Percentiles rank a stretch among this genome's conserved stretches.
phyloP scores from a whole-genome alignment of 2,888 invertebrate species.

The Eugnorisma glareosa region DNA sequence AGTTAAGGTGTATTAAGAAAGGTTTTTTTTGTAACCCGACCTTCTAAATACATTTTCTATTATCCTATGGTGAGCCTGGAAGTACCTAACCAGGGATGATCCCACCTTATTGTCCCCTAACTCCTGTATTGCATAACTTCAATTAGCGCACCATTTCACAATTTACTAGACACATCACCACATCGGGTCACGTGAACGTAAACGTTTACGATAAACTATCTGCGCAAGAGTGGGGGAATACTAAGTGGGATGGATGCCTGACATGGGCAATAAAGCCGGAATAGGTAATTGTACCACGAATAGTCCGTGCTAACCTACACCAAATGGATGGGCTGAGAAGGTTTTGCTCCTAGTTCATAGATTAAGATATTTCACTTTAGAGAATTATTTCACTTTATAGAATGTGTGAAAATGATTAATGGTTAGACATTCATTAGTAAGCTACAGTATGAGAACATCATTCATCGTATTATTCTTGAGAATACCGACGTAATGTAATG shows the following conservation, averaged over 20 bases:
- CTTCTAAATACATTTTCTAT: neutral
- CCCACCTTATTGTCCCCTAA: neutral
- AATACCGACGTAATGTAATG: too few relatives aligned
- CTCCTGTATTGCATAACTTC: neutral
- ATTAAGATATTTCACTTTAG: neutral
- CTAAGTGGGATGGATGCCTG: neutral
- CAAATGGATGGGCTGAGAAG: neutral
- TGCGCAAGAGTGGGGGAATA: neutral
- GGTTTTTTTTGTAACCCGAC: neutral
- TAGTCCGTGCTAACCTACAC: neutral
- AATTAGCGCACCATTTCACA: neutral
- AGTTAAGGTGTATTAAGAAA: neutral
- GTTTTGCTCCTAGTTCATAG: neutral
- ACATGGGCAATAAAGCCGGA: slow-evolving; percentile 6
- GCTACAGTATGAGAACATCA: neutral
- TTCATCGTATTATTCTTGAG: neutral
- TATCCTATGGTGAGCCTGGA: neutral
- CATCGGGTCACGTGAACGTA: neutral
- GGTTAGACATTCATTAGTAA: neutral
- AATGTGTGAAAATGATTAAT: neutral
- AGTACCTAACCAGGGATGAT: neutral
- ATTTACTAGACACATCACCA: neutral
- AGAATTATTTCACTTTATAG: too few relatives aligned
- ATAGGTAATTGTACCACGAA: neutral
- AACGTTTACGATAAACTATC: neutral